A percentile compares a stretch with the other conserved stretches of the same genome.
These are phyloP conservation scores for Diarsia brunnea DNA, from an alignment of 2,888 invertebrate species.

Conservation along the genomic window DNA sequence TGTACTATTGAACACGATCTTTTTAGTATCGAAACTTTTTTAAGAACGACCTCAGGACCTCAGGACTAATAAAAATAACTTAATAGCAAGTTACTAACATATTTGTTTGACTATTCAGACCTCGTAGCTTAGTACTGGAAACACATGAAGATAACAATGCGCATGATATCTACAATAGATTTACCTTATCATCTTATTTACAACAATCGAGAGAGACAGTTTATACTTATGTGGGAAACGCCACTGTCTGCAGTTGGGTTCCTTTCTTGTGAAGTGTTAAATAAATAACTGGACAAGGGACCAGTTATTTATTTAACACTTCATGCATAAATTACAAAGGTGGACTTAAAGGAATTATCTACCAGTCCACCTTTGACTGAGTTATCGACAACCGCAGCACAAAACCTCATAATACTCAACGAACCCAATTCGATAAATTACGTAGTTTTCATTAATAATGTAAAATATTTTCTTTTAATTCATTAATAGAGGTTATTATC, in stretches of 20 bases:
- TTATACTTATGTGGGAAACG: neutral
- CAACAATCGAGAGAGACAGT: neutral
- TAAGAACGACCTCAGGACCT: no score
- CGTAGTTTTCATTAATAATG: constrained; percentile 12
- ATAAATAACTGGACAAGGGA: no score
- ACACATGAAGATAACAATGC: neutral
- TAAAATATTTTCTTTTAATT: constrained; percentile 5
- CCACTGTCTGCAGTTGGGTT: neutral
- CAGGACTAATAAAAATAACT: neutral
- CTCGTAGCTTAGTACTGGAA: neutral
- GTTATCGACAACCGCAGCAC: neutral
- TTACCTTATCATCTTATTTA: neutral
- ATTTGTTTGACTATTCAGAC: neutral
- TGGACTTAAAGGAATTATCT: no score
- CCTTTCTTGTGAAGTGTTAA: no score
- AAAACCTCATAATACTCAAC: neutral
- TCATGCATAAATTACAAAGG: no score
- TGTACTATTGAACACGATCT: no score
- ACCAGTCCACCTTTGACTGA: no score
- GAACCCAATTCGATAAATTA: neutral
- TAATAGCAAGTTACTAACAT: neutral
- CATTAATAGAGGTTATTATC: constrained; percentile 38
- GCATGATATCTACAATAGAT: neutral
- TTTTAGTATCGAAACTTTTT: no score
- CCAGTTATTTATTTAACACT: no score